Percentiles rank a stretch among this genome's conserved stretches.
phyloP scores from a whole-genome alignment of 1,140 invertebrate genomes.

The Pectinophora gossypiella region DNA sequence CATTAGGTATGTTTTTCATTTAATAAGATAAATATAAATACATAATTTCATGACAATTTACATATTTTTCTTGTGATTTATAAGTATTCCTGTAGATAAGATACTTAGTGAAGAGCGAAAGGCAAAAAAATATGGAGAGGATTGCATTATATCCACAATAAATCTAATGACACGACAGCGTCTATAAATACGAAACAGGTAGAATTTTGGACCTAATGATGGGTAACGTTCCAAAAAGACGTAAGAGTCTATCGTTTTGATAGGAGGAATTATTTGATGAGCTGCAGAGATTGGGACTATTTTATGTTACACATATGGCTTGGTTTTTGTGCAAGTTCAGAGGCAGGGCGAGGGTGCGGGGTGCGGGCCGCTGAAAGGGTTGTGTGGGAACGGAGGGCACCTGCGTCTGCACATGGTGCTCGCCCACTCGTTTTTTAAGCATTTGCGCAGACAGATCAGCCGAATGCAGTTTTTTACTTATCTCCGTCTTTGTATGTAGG shows the following conservation, averaged over 20 bases:
- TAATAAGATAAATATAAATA: background rate
- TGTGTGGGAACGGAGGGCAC: constrained; percentile 73
- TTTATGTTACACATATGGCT: background rate
- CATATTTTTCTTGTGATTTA: background rate
- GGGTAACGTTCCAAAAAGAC: constrained; percentile 17
- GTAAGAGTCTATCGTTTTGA: background rate
- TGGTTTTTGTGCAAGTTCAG: constrained; percentile 1
- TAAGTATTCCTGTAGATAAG: background rate
- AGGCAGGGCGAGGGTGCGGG: constrained; percentile 24
- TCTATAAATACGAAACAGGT: constrained; percentile 73
- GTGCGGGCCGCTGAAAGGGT: constrained; percentile 58
- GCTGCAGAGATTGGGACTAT: background rate
- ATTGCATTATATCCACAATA: constrained; percentile 73
- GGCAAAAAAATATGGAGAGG: constrained; percentile 58
- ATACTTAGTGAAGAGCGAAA: constrained; percentile 13
- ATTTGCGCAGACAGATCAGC: constrained; percentile 64
- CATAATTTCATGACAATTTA: background rate
- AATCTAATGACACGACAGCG: constrained; percentile 72
- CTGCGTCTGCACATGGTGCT: constrained; percentile 72
- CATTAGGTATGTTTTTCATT: no score
- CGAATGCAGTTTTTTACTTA: constrained; percentile 69
- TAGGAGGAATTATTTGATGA: background rate
- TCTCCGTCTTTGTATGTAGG: constrained; percentile 19
- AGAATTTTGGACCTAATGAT: constrained; percentile 66
- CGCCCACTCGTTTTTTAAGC: constrained; percentile 64